These are phyloP conservation scores for Lycia hirtaria DNA, from an alignment of 2,888 invertebrate species.

Conservation along the genomic window DNA sequence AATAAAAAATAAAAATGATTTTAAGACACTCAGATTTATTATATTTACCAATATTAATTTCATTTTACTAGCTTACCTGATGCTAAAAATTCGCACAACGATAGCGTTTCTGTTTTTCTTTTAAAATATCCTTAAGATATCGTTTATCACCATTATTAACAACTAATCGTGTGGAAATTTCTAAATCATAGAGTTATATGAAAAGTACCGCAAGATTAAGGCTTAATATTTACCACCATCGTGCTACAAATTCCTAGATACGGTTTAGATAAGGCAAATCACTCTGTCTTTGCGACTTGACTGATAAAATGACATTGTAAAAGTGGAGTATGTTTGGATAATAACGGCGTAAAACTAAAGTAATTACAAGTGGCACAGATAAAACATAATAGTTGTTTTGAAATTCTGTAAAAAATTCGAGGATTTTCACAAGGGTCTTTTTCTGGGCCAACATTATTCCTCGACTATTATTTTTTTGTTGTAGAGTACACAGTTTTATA, in stretches of 20 bases:
- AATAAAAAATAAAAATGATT: too few species aligned
- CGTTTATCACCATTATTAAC: too few species aligned
- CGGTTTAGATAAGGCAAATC: slow-evolving; percentile 33
- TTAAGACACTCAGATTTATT: too few species aligned
- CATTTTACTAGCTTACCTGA: too few species aligned
- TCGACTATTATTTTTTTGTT: neutral
- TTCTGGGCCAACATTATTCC: neutral
- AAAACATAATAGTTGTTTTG: neutral
- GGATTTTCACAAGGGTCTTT: slow-evolving; percentile 1
- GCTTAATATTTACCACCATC: slow-evolving; percentile 30
- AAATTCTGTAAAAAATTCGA: neutral
- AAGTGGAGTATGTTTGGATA: neutral
- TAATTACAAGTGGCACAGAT: neutral
- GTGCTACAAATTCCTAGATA: slow-evolving; percentile 28
- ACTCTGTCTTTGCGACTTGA: slow-evolving; percentile 18
- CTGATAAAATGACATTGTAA: slow-evolving; percentile 26
- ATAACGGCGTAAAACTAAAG: neutral
- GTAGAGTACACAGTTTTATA: too few species aligned
- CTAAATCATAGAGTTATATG: slow-evolving; percentile 17
- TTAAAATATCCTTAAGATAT: too few species aligned
- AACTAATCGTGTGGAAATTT: slow-evolving; percentile 25
- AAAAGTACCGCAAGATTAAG: slow-evolving; percentile 25
- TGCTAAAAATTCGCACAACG: too few species aligned
- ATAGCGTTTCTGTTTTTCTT: too few species aligned
- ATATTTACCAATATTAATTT: too few species aligned